Evolutionary conservation across 2,888 invertebrate species (phyloP), one percentile per base, ranked within the genome.

Genomic region (Zonitis immaculata): DNA sequence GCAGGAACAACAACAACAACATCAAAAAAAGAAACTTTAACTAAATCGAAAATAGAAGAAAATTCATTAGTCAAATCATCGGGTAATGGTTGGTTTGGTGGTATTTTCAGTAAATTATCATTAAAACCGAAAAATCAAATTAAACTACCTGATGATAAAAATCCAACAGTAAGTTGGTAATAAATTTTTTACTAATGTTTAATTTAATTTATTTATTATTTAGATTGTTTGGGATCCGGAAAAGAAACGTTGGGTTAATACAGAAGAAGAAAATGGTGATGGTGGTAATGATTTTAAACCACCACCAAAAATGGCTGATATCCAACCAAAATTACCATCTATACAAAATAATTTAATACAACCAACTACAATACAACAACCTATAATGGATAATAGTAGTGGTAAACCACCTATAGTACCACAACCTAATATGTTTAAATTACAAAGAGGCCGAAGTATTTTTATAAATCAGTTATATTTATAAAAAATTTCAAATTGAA

Each of bases 71-170:
- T 63, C 18, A 67, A 66, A 50, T 60, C 62, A 26, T 67, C 71
- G 42, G 69, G 67, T 22, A 71, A 74, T 9, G 87, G 91, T 51
- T 93, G 94, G 91, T 87, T 95, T 69, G 91, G 91, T 57, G 91
- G 92, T 47, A 81, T 94, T 66, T 89, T 91, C 79, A 89, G 85
- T 74, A 91, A 90, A 76, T 80, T 93, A 54, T 82, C 89, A 16
- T 81, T 89, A 49, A 88, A 89, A 64, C 87, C 90, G 42, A 92
- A 91, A 77, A 95, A 94, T 80, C 94, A 95, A 81, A 95, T 95
- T 93, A 94, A 90, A 70, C 80, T 96, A 64, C 95, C 96, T 1
- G 95, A 95, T 77, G 95, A 96, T 77, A 94, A 88, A 75, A 89
- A 95, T 79, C 94, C 93, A 58, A 79, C 89, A 59, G 91, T 92